phyloP scores from a whole-genome alignment of 2,113 vertebrate species.

The Clupea harengus region DNA sequence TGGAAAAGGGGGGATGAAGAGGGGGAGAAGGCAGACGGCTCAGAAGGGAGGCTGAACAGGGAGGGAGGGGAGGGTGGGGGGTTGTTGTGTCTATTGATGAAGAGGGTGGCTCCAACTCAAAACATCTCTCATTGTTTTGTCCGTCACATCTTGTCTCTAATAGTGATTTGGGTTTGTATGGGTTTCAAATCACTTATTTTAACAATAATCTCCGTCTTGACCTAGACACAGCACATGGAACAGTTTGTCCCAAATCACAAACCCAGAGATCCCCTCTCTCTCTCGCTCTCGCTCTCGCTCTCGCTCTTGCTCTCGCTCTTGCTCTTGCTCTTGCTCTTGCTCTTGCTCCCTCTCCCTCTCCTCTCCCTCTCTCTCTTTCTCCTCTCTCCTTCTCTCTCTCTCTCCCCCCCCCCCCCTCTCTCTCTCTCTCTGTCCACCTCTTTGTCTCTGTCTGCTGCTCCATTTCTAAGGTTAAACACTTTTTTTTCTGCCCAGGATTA shows the following conservation, averaged over 20 bases:
- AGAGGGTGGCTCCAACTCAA: background rate
- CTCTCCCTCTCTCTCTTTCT: too few species aligned
- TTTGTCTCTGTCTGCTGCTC: background rate
- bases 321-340: too few species aligned
- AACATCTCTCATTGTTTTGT: background rate
- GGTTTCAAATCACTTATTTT: background rate
- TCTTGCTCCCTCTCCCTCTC: too few species aligned
- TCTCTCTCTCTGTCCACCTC: constrained; percentile 43
- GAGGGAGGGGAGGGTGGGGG: background rate
- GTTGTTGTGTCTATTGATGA: background rate
- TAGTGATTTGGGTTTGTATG: background rate
- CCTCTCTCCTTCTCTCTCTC: background rate
- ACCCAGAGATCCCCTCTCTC: background rate
- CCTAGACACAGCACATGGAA: background rate
- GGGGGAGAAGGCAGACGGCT: background rate
- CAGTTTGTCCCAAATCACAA: background rate
- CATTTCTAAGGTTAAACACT: background rate
- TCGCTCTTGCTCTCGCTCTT: too few species aligned
- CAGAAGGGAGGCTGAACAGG: background rate
- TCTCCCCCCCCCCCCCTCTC: constrained; percentile 1
- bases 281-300: constrained; percentile 11
- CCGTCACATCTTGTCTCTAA: background rate
- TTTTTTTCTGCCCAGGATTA: constrained; percentile 51
- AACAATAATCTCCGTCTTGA: background rate
- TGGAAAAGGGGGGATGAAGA: background rate